phyloP scores from a whole-genome alignment of 2,797 vertebrate species.

The Pyrrhura leucotis region DNA sequence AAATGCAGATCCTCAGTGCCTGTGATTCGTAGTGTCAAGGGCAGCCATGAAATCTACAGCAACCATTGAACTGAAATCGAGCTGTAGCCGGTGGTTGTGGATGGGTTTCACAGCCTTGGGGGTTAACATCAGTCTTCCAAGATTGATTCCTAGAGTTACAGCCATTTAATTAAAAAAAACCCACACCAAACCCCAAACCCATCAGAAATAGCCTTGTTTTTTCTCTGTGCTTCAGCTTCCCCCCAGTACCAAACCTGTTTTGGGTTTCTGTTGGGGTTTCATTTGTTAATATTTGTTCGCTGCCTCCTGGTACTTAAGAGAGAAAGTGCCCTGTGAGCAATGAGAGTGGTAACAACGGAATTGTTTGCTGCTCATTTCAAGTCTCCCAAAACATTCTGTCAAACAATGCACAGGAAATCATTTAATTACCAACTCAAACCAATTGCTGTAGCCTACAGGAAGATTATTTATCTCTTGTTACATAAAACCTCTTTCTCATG shows the following conservation, averaged over 20 bases:
- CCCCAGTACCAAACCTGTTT: neutral
- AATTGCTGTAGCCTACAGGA: neutral
- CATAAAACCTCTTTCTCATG: neutral
- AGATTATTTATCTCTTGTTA: neutral
- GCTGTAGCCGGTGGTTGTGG: neutral
- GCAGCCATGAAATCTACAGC: neutral
- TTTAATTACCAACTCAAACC: neutral
- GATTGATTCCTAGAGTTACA: neutral
- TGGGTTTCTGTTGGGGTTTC: neutral
- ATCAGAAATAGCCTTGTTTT: neutral
- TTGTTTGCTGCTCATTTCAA: neutral
- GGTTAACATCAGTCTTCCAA: neutral
- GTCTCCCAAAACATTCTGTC: neutral
- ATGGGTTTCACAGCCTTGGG: neutral
- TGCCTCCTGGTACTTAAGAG: neutral
- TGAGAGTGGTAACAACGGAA: neutral
- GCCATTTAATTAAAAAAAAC: neutral
- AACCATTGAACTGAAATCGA: neutral
- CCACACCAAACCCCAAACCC: accelerated
- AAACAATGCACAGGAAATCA: neutral
- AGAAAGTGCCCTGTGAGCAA: neutral
- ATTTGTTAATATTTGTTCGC: neutral
- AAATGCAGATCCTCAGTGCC: neutral
- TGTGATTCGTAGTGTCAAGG: neutral
- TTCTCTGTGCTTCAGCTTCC: neutral